phyloP scores from a whole-genome alignment of 1,140 invertebrate species.

The Magallana angulata region DNA sequence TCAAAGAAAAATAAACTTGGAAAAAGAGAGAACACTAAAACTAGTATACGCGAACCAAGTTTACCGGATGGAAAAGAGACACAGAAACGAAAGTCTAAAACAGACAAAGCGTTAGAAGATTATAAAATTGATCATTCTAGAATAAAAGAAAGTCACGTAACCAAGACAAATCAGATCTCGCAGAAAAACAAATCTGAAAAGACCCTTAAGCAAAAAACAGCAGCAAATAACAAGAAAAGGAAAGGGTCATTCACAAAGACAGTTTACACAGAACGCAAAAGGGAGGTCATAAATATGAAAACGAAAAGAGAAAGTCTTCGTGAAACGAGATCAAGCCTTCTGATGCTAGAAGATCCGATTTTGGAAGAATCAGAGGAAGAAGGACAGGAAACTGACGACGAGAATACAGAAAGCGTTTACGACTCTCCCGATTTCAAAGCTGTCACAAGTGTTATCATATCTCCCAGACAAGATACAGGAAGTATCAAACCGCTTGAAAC shows the following conservation, averaged over 20 bases:
- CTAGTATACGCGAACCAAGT: background rate
- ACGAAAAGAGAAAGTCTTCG: background rate
- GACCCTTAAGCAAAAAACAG: background rate
- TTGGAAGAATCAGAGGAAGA: constrained; percentile 13
- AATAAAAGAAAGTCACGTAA: background rate
- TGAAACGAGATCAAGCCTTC: background rate
- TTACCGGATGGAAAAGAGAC: background rate
- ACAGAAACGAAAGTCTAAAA: background rate
- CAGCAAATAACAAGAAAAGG: background rate
- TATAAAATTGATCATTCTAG: background rate
- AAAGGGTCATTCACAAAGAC: background rate
- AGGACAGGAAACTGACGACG: background rate
- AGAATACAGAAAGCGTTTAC: background rate
- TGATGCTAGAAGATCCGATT: background rate
- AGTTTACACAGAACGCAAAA: background rate
- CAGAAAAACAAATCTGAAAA: background rate
- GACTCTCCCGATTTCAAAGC: background rate
- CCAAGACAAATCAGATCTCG: background rate
- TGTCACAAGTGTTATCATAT: background rate
- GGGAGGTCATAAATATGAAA: background rate
- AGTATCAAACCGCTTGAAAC: background rate
- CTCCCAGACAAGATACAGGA: background rate
- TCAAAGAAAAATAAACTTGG: background rate
- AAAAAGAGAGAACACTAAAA: background rate
- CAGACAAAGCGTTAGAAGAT: background rate